Percentiles rank a stretch among this genome's conserved stretches.
Conservation (phyloP, 2,888 invertebrate genomes). For the Chydorus sphaericus region DNA sequence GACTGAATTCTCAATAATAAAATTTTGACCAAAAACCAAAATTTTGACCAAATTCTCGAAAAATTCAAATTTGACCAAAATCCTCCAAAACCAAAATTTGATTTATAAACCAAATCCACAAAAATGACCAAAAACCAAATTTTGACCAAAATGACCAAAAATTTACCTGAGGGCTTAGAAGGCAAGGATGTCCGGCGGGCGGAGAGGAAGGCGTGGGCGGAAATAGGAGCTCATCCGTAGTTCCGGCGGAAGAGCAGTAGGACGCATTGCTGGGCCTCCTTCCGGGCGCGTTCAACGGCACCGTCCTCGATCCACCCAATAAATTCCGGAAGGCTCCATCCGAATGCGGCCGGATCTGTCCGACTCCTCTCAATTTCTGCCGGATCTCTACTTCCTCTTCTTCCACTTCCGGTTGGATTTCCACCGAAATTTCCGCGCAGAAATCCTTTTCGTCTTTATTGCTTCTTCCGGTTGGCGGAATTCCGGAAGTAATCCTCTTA, state of each 20-base stretch:
- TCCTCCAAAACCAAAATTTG: too few relatives aligned
- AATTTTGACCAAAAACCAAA: too few relatives aligned
- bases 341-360: background rate
- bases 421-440: constrained; percentile 11
- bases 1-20: too few relatives aligned
- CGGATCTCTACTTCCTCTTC: constrained; percentile 5
- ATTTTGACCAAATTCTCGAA: too few relatives aligned
- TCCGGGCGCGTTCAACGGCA: background rate
- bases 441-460: background rate
- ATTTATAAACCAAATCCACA: too few relatives aligned
- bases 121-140: too few relatives aligned
- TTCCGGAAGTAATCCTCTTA: background rate
- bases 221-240: background rate
- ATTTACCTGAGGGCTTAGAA: constrained; percentile 17
- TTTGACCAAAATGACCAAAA: too few relatives aligned
- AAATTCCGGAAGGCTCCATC: background rate
- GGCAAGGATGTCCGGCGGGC: constrained; percentile 6
- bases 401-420: background rate
- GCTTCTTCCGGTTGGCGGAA: background rate
- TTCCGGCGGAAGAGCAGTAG: background rate
- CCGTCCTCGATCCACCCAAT: background rate
- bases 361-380: background rate
- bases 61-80: too few relatives aligned
- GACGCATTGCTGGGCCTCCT: background rate
- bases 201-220: constrained; percentile 8